Evolutionary conservation across 2,888 invertebrate genomes (phyloP).

Genomic region (Aleiodes testaceus): DNA sequence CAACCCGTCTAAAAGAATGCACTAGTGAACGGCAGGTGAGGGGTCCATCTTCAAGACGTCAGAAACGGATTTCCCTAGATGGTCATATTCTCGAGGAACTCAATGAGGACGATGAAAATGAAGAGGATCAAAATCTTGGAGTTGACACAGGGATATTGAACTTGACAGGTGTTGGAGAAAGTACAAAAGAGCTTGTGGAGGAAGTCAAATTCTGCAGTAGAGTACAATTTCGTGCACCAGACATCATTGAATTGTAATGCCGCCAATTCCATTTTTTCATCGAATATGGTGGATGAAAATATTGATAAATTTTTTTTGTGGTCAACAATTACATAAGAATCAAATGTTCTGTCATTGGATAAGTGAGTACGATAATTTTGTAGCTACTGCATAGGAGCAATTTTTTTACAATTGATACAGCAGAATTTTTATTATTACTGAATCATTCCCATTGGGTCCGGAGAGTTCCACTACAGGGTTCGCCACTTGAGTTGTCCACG

Average conservation of each 20-base stretch:
- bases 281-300: neutral
- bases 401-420: slow-evolving; percentile 24
- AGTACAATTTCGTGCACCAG: slow-evolving; percentile 64
- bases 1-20: slow-evolving; percentile 61
- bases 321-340: neutral
- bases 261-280: slow-evolving; percentile 26
- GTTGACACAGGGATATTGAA: slow-evolving; percentile 21
- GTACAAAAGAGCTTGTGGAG: slow-evolving; percentile 56
- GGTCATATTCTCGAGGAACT: slow-evolving; percentile 61
- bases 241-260: slow-evolving; percentile 64
- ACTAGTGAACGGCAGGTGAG: slow-evolving; percentile 50
- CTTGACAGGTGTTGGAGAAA: slow-evolving; percentile 31
- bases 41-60: slow-evolving; percentile 43
- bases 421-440: neutral
- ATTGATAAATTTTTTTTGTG: slow-evolving; percentile 19
- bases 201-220: slow-evolving; percentile 62
- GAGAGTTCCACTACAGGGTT: too few species aligned
- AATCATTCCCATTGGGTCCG: too few species aligned
- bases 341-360: slow-evolving; percentile 1
- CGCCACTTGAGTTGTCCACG: too few species aligned
- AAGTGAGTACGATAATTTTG: slow-evolving; percentile 11
- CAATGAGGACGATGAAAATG: slow-evolving; percentile 61
- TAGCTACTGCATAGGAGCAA: slow-evolving; percentile 10
- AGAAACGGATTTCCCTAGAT: slow-evolving; percentile 56
- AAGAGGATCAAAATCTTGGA: slow-evolving; percentile 44